Evolutionary conservation across 2,888 invertebrate genomes (phyloP).

Genomic region (Leptopilina syphax): DNA sequence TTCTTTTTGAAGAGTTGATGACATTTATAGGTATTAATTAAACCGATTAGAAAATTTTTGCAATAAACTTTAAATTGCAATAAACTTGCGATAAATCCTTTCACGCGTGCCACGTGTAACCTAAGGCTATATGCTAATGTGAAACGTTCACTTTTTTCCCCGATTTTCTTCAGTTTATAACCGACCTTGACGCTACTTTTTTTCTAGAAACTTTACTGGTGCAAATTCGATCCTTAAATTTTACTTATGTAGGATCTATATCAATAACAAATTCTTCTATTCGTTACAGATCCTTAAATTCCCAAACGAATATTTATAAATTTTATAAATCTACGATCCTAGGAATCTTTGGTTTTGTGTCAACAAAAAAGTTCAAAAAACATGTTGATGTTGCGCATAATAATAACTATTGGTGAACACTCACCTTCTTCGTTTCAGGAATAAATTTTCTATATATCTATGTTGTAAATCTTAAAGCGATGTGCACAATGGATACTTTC

Average conservation of each 20-base stretch:
- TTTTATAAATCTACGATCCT: too few species aligned
- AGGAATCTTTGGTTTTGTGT: too few species aligned
- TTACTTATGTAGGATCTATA: too few species aligned
- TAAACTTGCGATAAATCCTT: background rate
- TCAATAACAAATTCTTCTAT: conserved; percentile 30
- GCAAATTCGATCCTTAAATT: conserved; percentile 14
- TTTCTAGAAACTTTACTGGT: conserved; percentile 52
- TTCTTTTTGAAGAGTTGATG: too few species aligned
- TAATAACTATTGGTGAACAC: conserved; percentile 19
- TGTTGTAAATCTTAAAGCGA: conserved; percentile 26
- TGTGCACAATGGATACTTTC: conserved; percentile 34
- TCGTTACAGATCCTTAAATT: too few species aligned
- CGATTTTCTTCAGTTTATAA: conserved; percentile 49
- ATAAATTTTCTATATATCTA: conserved; percentile 26
- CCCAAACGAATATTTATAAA: too few species aligned
- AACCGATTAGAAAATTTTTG: background rate
- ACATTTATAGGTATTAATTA: too few species aligned
- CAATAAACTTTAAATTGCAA: background rate
- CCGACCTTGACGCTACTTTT: conserved; percentile 63
- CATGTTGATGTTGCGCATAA: background rate
- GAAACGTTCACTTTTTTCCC: background rate
- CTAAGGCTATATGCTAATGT: conserved; percentile 11
- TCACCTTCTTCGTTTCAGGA: conserved; percentile 16
- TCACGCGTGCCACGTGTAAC: conserved; percentile 7
- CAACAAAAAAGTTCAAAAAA: too few species aligned